Evolutionary conservation across 2,888 invertebrate species (phyloP), one percentile per base, ranked within the genome.

Genomic region (Silvanus unidentatus): DNA sequence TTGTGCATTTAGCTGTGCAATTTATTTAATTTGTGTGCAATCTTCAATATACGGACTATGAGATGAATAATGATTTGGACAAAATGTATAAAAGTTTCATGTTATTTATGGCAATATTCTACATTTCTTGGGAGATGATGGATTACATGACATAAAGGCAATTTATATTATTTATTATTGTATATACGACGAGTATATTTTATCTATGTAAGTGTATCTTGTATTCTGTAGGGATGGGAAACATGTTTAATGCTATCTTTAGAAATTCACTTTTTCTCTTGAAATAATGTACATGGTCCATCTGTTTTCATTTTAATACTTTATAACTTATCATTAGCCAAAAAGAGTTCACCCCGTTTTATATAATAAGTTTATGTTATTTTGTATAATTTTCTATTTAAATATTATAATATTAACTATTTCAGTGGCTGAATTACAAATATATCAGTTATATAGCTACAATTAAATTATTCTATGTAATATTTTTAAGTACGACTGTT

Each of bases 1-100:
- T n/a, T 32, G 32, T 61, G 60, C 63, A 55, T 58, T 61, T 52
- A 64, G 63, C 60, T 48, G 66, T 66, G 66, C 65, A 56, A 60
- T 53, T 56, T 52, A 22, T 22, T 22, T 22, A 22, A 22, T 53
- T 51, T 56, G 49, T 57, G 40, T 49, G 41, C 47, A 50, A 40
- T 44, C 41, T 37, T 15, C 5, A 40, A 42, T 42, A 50, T 50
- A 47, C 50, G 43, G 12, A 5, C 22, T 22, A 22, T 22, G n/a
- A n/a, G n/a, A n/a, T n/a, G n/a, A n/a, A n/a, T n/a, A 5, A 22
- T 22, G 22, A 22, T 22, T 22, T 54, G 53, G 55, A 57, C 54
- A 57, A 59, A n/a, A 22, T 22, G 22, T 22, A 22, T 22, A 22
- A 22, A 46, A 49, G 46, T 49, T 46, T 40, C 45, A 42, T 40